Base-by-base conservation (phyloP, 2,888 invertebrate genomes). In the Opisthograptis luteolata region DNA sequence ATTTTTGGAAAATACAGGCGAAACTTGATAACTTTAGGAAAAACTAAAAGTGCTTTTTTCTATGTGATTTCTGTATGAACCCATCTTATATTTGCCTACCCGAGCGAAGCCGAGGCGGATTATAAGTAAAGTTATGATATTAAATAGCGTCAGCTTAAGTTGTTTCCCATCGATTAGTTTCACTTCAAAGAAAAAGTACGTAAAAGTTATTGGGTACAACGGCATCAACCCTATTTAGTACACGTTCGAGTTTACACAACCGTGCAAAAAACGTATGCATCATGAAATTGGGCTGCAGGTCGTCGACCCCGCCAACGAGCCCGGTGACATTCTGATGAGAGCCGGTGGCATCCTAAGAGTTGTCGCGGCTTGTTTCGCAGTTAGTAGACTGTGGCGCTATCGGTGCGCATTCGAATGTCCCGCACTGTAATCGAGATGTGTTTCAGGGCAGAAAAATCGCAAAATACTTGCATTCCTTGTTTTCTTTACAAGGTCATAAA, bases 381-480 rank as follows among this genome's bases (percentile, higher is more conserved):
- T 72, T 68, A 79, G 63, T 73, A 78, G 79, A 78, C 62, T 71
- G 69, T 68, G 63, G 63, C 70, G 58, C 62, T 50, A 62, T 54
- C 53, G 45, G 44, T 51, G 60, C 61, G 58, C 64, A 62, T 64
- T 60, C 64, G 58, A 58, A 60, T 65, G 62, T 55, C 58, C 58
- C 62, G 55, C 57, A 52, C 54, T 60, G 54, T 58, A 59, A 59
- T 66, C 53, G 60, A 59, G 67, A 56, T 64, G 62, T 51, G 64
- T 68, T 73, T 71, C 63, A 65, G 75, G 66, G 67, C 73, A 68
- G 66, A 70, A 72, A 66, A 53, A 44, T 44, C 31, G 45, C 35
- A 14, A 54, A 54, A 44, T 43, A 25, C 36, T 9, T 27, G 14
- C 10, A 43, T 34, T 52, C 28, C 30, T 35, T 14, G 19, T 35